Percentiles rank a stretch among this genome's conserved stretches.
Conservation (phyloP, 2,888 invertebrate genomes). For the Emmelina monodactyla region DNA sequence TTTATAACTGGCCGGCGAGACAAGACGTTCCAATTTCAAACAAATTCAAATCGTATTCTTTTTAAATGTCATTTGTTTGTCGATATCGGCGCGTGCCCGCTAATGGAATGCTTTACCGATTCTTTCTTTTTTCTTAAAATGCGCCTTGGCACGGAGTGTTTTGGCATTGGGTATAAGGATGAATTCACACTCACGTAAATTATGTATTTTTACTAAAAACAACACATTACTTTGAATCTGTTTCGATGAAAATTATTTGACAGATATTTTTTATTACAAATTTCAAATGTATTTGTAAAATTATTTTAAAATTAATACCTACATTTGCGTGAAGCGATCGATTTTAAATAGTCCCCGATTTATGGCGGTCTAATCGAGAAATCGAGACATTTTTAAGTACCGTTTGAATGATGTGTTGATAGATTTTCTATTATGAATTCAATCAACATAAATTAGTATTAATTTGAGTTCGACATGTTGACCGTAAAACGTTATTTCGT, state of each 20-base stretch:
- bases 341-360: constrained; percentile 45
- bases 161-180: background rate
- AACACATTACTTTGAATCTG: no score
- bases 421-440: constrained; percentile 59
- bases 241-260: no score
- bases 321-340: constrained; percentile 44
- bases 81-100: constrained; percentile 55
- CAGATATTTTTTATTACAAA: no score
- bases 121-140: constrained; percentile 38
- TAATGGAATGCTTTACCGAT: constrained; percentile 55
- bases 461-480: constrained; percentile 42
- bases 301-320: constrained; percentile 28
- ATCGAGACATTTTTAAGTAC: constrained; percentile 22
- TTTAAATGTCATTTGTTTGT: constrained; percentile 57
- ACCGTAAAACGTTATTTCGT: constrained; percentile 32
- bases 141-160: constrained; percentile 30
- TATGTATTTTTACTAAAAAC: no score
- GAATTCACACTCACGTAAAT: no score
- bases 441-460: constrained; percentile 62
- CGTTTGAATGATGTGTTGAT: constrained; percentile 38
- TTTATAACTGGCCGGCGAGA: constrained; percentile 38
- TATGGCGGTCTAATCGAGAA: constrained; percentile 25
- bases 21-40: constrained; percentile 46
- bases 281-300: background rate
- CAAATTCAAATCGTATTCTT: constrained; percentile 51